Percentiles rank a stretch among this genome's conserved stretches.
Conservation (phyloP, 2,113 vertebrate genomes). For the Rhinoderma darwinii region DNA sequence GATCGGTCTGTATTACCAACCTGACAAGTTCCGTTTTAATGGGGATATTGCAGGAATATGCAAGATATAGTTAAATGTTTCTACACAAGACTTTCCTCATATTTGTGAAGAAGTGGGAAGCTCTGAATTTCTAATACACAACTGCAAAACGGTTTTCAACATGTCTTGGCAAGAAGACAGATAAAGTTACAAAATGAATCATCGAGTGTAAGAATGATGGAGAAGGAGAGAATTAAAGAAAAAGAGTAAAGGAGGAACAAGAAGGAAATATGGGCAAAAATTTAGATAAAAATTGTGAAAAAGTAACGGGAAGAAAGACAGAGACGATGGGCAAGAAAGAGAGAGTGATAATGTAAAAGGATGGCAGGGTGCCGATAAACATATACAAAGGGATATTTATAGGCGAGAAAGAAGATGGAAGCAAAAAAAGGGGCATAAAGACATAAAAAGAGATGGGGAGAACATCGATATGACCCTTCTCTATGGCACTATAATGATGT, state of each 20-base stretch:
- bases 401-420: too few species aligned
- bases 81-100: conserved; percentile 1
- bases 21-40: background rate
- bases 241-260: background rate
- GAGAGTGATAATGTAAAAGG: background rate
- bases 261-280: background rate
- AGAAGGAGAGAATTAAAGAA: background rate
- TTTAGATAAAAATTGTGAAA: background rate
- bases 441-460: background rate
- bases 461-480: background rate
- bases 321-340: background rate
- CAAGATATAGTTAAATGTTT: background rate
- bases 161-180: background rate
- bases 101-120: background rate
- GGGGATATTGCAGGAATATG: background rate
- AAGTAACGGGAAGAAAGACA: background rate
- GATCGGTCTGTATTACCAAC: too few species aligned
- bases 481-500: too few species aligned
- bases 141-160: conserved; percentile 14
- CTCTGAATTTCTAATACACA: background rate
- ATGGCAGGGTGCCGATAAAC: background rate
- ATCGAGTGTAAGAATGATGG: background rate
- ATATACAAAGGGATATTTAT: too few species aligned
- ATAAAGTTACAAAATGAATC: background rate
- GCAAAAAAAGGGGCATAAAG: background rate